phyloP scores from a whole-genome alignment of 2,113 vertebrate species.

The Seriola rivoliana region DNA sequence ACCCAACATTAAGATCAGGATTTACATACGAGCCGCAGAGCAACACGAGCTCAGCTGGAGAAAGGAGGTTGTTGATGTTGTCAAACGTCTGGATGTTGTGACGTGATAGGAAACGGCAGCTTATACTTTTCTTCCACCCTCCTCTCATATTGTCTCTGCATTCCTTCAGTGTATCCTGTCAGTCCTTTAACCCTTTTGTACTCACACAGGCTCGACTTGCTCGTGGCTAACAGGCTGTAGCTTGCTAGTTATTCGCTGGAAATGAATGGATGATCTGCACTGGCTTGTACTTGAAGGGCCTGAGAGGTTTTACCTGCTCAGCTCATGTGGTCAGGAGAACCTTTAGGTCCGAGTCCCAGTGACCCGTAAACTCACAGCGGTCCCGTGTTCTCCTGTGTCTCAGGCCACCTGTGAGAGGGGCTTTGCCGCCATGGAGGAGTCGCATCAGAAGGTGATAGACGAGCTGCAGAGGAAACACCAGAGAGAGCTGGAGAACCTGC shows the following conservation, averaged over 20 bases:
- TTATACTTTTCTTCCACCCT: background rate
- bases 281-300: background rate
- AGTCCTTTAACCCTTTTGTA: slow-evolving; percentile 63
- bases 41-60: slow-evolving; percentile 14
- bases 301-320: slow-evolving; percentile 17
- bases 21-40: slow-evolving; percentile 5
- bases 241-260: slow-evolving; percentile 57
- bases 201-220: slow-evolving; percentile 69
- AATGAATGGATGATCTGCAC: slow-evolving; percentile 17
- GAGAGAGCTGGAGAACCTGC: slow-evolving; percentile 87
- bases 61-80: background rate
- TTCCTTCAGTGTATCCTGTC: slow-evolving; percentile 56
- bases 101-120: slow-evolving; percentile 30
- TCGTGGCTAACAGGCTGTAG: slow-evolving; percentile 70
- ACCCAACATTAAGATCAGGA: slow-evolving; percentile 23
- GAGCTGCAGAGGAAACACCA: slow-evolving; percentile 88
- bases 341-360: slow-evolving; percentile 27
- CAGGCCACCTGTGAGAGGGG: slow-evolving; percentile 88
- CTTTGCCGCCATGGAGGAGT: slow-evolving; percentile 88
- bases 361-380: slow-evolving; percentile 40
- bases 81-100: background rate
- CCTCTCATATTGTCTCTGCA: slow-evolving; percentile 30
- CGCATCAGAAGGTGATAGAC: slow-evolving; percentile 88
- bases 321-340: slow-evolving; percentile 29
- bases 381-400: slow-evolving; percentile 8